Percentiles rank a stretch among this genome's conserved stretches.
Evolutionary conservation across 2,113 vertebrate species (phyloP).

Genomic region (Rhinopithecus roxellana): DNA sequence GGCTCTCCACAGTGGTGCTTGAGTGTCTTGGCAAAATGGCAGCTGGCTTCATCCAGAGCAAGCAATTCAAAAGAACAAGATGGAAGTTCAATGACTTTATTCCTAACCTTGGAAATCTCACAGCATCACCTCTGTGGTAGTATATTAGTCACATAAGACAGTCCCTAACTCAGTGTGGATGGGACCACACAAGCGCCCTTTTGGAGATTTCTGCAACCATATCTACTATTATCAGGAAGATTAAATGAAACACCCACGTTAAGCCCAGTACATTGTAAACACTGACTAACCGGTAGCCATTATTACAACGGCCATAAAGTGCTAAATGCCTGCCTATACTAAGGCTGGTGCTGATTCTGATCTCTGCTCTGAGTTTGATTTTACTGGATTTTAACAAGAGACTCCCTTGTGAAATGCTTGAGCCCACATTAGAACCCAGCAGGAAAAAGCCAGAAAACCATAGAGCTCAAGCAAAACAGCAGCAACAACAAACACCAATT

Average conservation of each 20-base stretch:
- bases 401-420: not conserved
- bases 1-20: not conserved
- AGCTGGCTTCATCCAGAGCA: not conserved
- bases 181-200: not conserved
- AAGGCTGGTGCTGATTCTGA: not conserved
- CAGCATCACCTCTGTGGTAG: not conserved
- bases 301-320: not conserved
- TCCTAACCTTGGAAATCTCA: not conserved
- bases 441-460: not conserved
- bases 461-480: not conserved
- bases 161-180: not conserved
- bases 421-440: not conserved
- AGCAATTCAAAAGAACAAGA: not conserved
- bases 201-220: not conserved
- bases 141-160: not conserved
- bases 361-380: not conserved
- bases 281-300: not conserved
- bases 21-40: not conserved
- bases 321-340: not conserved
- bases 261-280: not conserved
- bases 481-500: not conserved
- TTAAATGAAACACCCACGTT: not conserved
- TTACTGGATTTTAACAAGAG: not conserved
- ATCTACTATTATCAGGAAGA: not conserved
- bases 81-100: not conserved